Evolutionary conservation across 2,888 invertebrate genomes (phyloP), one percentile per base, ranked within the genome.

Genomic region (Sesamia inferens): DNA sequence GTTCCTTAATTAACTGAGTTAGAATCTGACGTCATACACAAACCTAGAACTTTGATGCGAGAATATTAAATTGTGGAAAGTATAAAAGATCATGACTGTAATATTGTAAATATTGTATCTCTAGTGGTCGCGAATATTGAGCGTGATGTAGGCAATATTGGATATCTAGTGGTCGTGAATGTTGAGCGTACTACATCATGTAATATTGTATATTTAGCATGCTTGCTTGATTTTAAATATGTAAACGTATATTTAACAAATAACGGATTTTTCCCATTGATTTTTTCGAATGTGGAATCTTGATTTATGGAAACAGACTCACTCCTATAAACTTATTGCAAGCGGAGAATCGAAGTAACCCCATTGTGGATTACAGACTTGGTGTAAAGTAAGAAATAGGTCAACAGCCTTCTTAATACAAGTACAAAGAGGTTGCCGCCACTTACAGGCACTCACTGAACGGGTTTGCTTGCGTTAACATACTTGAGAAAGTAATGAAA

Each of bases 1-100:
- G 48, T 55, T 13, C 54, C 54, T 44, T 71, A 67, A 77, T 70
- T 77, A 48, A 82, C 39, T 68, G 65, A 68, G 82, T 82, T 64
- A 66, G 42, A 54, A 42, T 58, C 48, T 48, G 68, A 31, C 67
- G 19, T 11, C 22, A 10, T 68, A 76, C 68, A 76, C 55, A 76
- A 59, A 64, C 54, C 42, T 24, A 75, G 19, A 24, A 22, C 42
- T 76, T 76, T 76, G 81, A 78, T 65, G 54, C 6, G 7, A 58
- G 16, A 24, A 51, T 48, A 76, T 76, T 22, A 54, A 59, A 74
- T 64, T 64, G 13, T 59, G 24, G 48, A 47, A 42, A 42, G 31
- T 48, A 48, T 24, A 48, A 22, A 47, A 71, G n/a, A 47, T 72
- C 22, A 47, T 39, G 31, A 31, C 31, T 31, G 2, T 55, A 14